phyloP scores from a whole-genome alignment of 2,113 vertebrate genomes.

The Bettongia penicillata region DNA sequence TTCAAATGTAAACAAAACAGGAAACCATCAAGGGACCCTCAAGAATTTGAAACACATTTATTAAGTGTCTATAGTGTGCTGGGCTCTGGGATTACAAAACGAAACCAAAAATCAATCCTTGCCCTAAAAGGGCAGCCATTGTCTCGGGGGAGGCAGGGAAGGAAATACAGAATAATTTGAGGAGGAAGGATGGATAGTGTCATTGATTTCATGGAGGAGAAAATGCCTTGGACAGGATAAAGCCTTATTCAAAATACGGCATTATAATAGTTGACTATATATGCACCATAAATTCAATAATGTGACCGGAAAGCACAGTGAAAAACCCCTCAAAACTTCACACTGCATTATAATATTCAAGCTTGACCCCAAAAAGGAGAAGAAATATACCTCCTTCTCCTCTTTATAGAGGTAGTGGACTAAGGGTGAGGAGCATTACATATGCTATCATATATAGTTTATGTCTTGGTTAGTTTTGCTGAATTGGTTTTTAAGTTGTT shows the following conservation, averaged over 20 bases:
- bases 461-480: background rate
- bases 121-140: background rate
- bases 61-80: background rate
- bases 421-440: background rate
- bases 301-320: background rate
- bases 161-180: background rate
- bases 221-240: background rate
- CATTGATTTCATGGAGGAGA: background rate
- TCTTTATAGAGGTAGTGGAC: background rate
- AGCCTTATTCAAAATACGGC: background rate
- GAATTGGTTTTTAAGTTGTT: background rate
- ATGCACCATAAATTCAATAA: background rate
- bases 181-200: background rate
- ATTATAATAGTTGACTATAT: background rate
- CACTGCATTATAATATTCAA: background rate
- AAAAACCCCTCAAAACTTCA: background rate
- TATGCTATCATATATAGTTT: background rate
- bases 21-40: background rate
- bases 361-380: background rate
- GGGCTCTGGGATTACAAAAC: background rate
- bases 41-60: background rate
- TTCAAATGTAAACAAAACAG: background rate
- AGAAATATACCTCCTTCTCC: background rate
- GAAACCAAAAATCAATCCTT: background rate
- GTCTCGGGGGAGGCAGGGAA: background rate